A percentile compares a stretch with the other conserved stretches of the same genome.
Evolutionary conservation across 2,888 invertebrate species (phyloP).

Genomic region (Lysandra coridon): DNA sequence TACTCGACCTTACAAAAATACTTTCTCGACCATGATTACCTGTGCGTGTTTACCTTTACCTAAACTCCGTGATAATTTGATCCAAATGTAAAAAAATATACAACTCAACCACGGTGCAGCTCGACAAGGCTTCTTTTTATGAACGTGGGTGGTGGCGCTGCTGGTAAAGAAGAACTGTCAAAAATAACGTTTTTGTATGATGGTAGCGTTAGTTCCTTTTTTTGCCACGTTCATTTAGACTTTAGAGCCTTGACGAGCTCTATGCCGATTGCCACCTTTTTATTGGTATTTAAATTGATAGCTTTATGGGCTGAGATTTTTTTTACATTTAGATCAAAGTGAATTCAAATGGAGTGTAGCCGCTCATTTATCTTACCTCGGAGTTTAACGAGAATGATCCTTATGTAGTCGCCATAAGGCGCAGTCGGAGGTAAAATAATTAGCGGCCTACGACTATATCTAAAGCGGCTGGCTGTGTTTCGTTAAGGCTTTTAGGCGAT

Average conservation of each 20-base stretch:
- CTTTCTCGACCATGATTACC: constrained; percentile 50
- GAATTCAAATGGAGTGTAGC: not conserved
- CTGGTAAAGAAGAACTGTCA: too few relatives aligned
- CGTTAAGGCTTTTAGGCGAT: constrained; percentile 35
- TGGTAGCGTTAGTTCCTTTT: too few relatives aligned
- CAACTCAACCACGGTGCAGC: not conserved
- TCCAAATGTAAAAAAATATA: not conserved
- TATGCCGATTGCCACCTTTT: too few relatives aligned
- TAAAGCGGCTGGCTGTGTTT: constrained; percentile 39
- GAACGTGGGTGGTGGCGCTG: too few relatives aligned
- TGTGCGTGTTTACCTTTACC: constrained; percentile 70
- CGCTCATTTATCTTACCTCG: not conserved
- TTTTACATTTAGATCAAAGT: not conserved
- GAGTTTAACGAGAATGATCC: too few relatives aligned
- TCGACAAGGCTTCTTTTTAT: too few relatives aligned
- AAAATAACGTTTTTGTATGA: too few relatives aligned
- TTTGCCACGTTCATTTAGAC: too few relatives aligned
- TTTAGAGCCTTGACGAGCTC: too few relatives aligned
- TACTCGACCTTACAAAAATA: constrained; percentile 55
- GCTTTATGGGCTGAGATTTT: too few relatives aligned
- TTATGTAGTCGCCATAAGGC: not conserved
- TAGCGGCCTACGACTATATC: constrained; percentile 25
- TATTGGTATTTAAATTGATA: too few relatives aligned
- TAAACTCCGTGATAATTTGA: constrained; percentile 25
- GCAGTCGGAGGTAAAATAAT: not conserved